These are phyloP conservation scores for Sycophila sp. DNA, from an alignment of 1,140 invertebrate genomes.

Conservation along the genomic window DNA sequence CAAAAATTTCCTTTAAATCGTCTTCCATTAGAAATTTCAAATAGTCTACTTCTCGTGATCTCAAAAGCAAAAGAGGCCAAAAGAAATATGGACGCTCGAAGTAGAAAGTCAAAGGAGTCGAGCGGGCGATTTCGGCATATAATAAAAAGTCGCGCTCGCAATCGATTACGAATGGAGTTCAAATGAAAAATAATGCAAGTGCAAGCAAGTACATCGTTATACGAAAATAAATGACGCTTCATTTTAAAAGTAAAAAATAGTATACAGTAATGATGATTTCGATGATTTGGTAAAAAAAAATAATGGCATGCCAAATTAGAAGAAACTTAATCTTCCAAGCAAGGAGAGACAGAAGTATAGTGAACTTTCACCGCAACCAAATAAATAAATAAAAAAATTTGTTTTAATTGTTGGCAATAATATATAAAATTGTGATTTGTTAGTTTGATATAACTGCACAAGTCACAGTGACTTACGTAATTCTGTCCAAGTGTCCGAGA, in stretches of 20 bases:
- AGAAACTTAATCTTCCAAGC: conserved; percentile 64
- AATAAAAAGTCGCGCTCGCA: not conserved
- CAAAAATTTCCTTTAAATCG: not conserved
- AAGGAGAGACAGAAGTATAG: conserved; percentile 59
- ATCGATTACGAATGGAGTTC: conserved; percentile 47
- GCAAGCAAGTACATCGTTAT: conserved; percentile 52
- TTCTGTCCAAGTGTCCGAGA: conserved; percentile 34
- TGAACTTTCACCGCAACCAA: conserved; percentile 67
- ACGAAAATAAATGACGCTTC: conserved; percentile 38
- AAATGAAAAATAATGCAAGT: conserved; percentile 54
- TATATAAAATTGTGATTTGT: conserved; percentile 55
- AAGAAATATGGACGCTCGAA: not conserved
- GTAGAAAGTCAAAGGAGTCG: conserved; percentile 28
- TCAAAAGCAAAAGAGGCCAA: not conserved
- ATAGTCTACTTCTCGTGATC: not conserved
- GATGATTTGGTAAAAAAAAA: conserved; percentile 64
- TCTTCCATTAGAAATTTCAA: not conserved
- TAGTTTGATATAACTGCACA: conserved; percentile 68
- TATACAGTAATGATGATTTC: conserved; percentile 62
- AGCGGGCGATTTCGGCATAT: conserved; percentile 25
- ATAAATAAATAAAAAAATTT: conserved; percentile 49
- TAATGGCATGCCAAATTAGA: conserved; percentile 65
- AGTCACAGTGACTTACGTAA: conserved; percentile 56
- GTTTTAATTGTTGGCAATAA: conserved; percentile 44
- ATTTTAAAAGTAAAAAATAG: conserved; percentile 45